Conservation (phyloP, 2,113 vertebrate genomes). For the Balaenoptera acutorostrata region DNA sequence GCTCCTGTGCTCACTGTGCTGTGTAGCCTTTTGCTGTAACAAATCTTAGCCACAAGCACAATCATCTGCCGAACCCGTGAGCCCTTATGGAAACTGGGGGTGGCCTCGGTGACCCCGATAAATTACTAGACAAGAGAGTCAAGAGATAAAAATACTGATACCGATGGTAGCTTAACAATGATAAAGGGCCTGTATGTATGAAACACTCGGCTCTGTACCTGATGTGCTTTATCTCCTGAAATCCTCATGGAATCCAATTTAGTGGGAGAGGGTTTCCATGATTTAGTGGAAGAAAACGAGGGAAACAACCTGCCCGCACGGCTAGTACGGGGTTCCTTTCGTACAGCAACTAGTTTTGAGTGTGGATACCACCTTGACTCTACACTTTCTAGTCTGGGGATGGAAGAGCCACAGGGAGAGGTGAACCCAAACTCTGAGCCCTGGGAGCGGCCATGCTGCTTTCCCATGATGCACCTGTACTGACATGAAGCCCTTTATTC, state of each 20-base stretch:
- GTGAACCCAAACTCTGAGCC: neutral
- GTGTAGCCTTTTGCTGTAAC: no score
- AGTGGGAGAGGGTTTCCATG: neutral
- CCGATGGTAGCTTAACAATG: neutral
- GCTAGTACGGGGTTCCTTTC: neutral
- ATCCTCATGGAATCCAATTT: neutral
- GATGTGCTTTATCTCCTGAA: neutral
- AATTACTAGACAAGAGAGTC: neutral
- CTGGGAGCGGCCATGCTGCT: neutral
- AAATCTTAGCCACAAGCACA: neutral
- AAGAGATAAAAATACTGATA: neutral
- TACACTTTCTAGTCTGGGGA: neutral
- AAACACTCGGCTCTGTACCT: neutral
- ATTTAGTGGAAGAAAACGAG: neutral
- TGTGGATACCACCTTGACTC: no score
- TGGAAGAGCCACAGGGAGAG: rapidly evolving
- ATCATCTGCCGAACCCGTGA: neutral
- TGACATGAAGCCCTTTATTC: neutral
- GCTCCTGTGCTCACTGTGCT: neutral
- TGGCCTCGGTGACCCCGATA: neutral
- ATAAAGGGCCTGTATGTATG: neutral
- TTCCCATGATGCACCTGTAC: neutral
- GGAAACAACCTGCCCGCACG: neutral
- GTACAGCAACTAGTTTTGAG: neutral
- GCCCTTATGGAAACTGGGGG: neutral